phyloP scores from a whole-genome alignment of 2,113 vertebrate genomes.

The Paramormyrops kingsleyae region DNA sequence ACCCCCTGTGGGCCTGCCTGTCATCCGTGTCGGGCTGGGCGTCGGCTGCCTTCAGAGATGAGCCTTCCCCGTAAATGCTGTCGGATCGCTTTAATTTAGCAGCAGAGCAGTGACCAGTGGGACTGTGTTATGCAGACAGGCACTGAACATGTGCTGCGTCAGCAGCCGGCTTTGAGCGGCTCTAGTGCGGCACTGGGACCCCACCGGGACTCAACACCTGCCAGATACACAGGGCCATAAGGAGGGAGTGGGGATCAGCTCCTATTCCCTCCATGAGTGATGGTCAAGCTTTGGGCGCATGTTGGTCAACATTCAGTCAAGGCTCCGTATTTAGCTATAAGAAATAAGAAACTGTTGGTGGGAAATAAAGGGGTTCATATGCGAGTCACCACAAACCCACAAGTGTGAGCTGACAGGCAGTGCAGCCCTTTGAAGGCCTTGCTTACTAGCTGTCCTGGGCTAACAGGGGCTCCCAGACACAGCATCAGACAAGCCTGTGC shows the following conservation, averaged over 20 bases:
- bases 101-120: background rate
- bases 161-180: background rate
- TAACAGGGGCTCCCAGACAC: background rate
- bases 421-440: background rate
- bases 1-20: background rate
- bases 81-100: background rate
- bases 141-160: background rate
- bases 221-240: background rate
- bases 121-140: background rate
- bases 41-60: background rate
- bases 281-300: background rate
- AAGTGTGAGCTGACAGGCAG: background rate
- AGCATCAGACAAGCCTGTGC: background rate
- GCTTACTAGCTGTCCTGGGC: background rate
- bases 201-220: background rate
- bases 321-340: background rate
- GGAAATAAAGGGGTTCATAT: background rate
- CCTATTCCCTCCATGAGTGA: background rate
- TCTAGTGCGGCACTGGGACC: background rate
- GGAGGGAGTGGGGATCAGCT: background rate
- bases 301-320: background rate
- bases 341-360: background rate
- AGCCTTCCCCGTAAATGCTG: background rate
- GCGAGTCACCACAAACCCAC: background rate
- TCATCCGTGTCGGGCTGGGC: background rate